These are phyloP conservation scores for Cochlearius cochlearius DNA, from an alignment of 2,113 vertebrate genomes.

Conservation along the genomic window DNA sequence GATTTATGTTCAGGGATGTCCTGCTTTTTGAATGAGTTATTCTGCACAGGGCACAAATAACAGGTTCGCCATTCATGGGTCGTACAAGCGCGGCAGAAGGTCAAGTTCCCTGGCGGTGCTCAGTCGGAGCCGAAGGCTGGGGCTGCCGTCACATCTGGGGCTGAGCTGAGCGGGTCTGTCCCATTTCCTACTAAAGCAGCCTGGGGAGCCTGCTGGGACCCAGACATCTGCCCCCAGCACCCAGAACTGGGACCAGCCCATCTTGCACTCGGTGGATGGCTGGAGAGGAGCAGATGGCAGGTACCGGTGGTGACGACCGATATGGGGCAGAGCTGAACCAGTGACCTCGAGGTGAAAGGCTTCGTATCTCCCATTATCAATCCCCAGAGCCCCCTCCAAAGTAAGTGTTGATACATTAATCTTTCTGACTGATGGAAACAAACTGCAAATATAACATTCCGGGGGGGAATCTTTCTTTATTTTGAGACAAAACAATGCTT, in stretches of 20 bases:
- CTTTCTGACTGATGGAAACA: conserved; percentile 55
- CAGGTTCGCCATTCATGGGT: not conserved
- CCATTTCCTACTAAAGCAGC: not conserved
- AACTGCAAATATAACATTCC: conserved; percentile 26
- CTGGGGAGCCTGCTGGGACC: not conserved
- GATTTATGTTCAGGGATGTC: conserved; percentile 40
- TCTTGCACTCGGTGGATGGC: not conserved
- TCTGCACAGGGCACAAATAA: not conserved
- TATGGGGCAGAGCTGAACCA: conserved; percentile 43
- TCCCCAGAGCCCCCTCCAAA: not conserved
- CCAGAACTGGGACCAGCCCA: not conserved
- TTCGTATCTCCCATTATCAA: conserved; percentile 39
- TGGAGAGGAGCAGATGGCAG: conserved; percentile 44
- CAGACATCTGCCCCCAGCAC: not conserved
- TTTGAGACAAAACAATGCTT: not conserved
- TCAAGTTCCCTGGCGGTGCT: conserved; percentile 1
- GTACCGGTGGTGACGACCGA: not conserved
- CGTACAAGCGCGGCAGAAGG: not conserved
- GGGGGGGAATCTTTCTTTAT: not conserved
- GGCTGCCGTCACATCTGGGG: not conserved
- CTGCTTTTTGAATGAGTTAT: not conserved
- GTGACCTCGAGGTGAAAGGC: conserved; percentile 48
- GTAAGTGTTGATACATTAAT: conserved; percentile 51
- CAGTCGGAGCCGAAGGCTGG: not conserved
- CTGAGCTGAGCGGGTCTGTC: not conserved